Conservation (phyloP, 2,888 invertebrate genomes). For the Drosophila neutralis region DNA sequence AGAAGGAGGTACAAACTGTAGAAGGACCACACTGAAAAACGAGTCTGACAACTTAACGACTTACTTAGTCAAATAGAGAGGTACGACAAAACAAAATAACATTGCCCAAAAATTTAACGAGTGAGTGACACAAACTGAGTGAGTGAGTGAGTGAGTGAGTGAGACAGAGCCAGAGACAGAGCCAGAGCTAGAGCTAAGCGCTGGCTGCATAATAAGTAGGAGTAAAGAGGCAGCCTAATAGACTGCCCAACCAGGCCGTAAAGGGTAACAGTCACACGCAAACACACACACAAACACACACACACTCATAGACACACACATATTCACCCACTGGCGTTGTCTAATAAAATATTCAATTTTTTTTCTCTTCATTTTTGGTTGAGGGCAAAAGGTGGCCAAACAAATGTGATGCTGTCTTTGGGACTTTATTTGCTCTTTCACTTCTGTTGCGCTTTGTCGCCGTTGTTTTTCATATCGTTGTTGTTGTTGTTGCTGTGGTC, state of each 20-base stretch:
- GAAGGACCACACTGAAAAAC: conserved; percentile 56
- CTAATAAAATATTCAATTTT: conserved; percentile 58
- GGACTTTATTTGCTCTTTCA: conserved; percentile 11
- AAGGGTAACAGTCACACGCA: conserved; percentile 58
- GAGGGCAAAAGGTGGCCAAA: conserved; percentile 37
- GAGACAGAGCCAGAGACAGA: neutral
- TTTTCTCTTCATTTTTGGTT: conserved; percentile 1
- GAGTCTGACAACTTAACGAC: conserved; percentile 78
- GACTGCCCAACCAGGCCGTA: conserved; percentile 59
- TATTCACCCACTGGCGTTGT: conserved; percentile 2
- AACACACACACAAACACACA: conserved; percentile 1
- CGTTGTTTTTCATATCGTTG: conserved; percentile 16
- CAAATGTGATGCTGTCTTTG: conserved; percentile 25
- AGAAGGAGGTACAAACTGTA: conserved; percentile 15
- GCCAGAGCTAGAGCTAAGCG: conserved; percentile 5
- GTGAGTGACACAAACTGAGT: conserved; percentile 24
- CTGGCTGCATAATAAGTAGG: conserved; percentile 35
- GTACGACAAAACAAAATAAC: conserved; percentile 58
- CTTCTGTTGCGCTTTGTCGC: conserved; percentile 45
- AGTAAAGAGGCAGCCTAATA: conserved; percentile 53
- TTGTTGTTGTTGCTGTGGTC: conserved; percentile 10
- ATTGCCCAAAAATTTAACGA: conserved; percentile 54
- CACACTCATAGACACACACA: conserved; percentile 2
- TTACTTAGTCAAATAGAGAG: conserved; percentile 75
- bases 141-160: neutral